phyloP scores from a whole-genome alignment of 37 sponge, comb jelly and placozoan genomes.

The Lycopodina hypogea region DNA sequence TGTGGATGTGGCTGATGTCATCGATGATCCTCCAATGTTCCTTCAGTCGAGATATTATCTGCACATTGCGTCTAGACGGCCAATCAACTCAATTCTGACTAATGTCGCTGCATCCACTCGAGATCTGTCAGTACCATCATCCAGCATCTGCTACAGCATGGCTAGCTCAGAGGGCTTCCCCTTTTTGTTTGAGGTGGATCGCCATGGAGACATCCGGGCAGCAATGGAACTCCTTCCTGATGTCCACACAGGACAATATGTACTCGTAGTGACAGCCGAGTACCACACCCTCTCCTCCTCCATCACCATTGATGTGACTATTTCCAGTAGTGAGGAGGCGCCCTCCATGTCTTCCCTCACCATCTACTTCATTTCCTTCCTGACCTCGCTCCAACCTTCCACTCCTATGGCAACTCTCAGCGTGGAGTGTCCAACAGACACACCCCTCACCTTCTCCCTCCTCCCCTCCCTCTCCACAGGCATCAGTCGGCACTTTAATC shows the following conservation, averaged over 20 bases:
- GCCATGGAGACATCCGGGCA: constrained; percentile 12
- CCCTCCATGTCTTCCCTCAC: constrained; percentile 21
- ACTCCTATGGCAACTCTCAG: not conserved
- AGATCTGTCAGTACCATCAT: not conserved
- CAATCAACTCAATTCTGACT: not conserved
- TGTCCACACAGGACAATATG: not conserved
- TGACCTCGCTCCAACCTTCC: not conserved
- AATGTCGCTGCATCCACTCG: constrained; percentile 15
- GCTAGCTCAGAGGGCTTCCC: not conserved
- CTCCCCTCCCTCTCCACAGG: not conserved
- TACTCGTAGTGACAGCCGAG: constrained; percentile 20
- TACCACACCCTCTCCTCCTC: constrained; percentile 7
- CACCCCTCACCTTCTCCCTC: constrained; percentile 21
- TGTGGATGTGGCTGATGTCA: constrained; percentile 10
- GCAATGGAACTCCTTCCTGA: constrained; percentile 5
- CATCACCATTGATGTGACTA: constrained; percentile 6
- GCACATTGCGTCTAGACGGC: not conserved
- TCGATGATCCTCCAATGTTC: constrained; percentile 40
- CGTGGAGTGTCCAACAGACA: not conserved
- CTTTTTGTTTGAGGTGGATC: constrained; percentile 6
- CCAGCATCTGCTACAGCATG: constrained; percentile 23
- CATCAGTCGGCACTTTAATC: constrained; percentile 1
- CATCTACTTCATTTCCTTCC: constrained; percentile 12
- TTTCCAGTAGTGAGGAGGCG: constrained; percentile 4
- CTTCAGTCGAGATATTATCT: constrained; percentile 5